Conservation (phyloP, 2,888 invertebrate species). For the Andrena bucephala region DNA sequence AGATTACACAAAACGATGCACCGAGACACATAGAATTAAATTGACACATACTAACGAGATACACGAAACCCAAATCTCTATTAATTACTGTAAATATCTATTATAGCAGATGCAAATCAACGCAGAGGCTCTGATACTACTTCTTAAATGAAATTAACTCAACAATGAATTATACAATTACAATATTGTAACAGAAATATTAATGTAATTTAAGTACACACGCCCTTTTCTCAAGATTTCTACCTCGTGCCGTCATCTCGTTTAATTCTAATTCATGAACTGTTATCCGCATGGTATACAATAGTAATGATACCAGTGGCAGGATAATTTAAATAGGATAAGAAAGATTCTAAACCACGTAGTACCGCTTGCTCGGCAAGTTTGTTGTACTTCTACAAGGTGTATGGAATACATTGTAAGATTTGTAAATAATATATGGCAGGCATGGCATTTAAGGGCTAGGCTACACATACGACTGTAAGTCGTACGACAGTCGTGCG, state of each 20-base stretch:
- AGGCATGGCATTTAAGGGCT: too few relatives aligned
- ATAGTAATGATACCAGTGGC: slow-evolving; percentile 29
- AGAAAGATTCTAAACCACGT: background rate
- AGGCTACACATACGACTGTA: too few relatives aligned
- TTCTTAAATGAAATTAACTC: background rate
- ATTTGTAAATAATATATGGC: slow-evolving; percentile 33
- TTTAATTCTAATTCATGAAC: background rate
- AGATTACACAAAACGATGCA: background rate
- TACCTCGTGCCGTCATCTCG: slow-evolving; percentile 35
- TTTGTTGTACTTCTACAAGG: slow-evolving; percentile 34
- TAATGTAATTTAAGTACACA: background rate
- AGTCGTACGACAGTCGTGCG: too few relatives aligned
- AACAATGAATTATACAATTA: background rate
- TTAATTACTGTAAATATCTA: slow-evolving; percentile 18
- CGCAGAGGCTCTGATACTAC: background rate
- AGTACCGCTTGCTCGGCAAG: slow-evolving; percentile 55
- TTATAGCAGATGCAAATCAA: slow-evolving; percentile 2
- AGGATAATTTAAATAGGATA: slow-evolving; percentile 14
- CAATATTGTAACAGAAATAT: background rate
- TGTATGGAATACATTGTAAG: background rate
- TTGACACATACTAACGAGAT: slow-evolving; percentile 25
- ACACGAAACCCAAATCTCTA: slow-evolving; percentile 2
- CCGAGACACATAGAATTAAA: slow-evolving; percentile 5
- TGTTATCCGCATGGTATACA: slow-evolving; percentile 44
- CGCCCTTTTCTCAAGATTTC: background rate